Conservation (phyloP, 2,888 invertebrate genomes). For the Aporophyla nigra region DNA sequence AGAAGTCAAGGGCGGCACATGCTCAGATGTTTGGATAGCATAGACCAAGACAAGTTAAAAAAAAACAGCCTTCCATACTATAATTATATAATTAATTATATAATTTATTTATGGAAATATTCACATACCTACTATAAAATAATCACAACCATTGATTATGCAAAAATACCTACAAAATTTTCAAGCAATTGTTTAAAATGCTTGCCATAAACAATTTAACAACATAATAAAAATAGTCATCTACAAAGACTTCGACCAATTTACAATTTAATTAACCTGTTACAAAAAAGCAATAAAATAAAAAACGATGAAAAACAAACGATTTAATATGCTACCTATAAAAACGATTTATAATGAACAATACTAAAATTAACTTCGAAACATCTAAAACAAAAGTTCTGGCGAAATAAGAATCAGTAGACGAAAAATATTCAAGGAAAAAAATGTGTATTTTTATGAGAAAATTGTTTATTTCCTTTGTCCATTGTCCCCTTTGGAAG, state of each 20-base stretch:
- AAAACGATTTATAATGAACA: constrained; percentile 24
- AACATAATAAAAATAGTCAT: not conserved
- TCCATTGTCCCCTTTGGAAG: constrained; percentile 66
- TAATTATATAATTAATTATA: too few relatives aligned
- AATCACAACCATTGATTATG: not conserved
- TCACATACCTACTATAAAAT: too few relatives aligned
- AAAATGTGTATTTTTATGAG: constrained; percentile 60
- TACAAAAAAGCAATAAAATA: constrained; percentile 9
- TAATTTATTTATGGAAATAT: too few relatives aligned
- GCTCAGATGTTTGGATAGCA: too few relatives aligned
- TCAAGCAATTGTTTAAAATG: not conserved
- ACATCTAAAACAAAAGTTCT: constrained; percentile 25
- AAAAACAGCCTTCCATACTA: too few relatives aligned
- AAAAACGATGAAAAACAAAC: constrained; percentile 30
- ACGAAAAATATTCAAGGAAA: constrained; percentile 33
- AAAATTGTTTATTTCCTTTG: constrained; percentile 67
- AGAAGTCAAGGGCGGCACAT: too few relatives aligned
- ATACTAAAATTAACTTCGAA: constrained; percentile 27
- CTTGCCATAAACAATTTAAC: not conserved
- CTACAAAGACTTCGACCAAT: constrained; percentile 4
- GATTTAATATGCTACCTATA: constrained; percentile 2
- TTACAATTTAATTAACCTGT: constrained; percentile 16
- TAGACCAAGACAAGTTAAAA: too few relatives aligned
- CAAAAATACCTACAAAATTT: not conserved
- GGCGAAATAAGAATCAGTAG: constrained; percentile 14